A percentile compares a stretch with the other conserved stretches of the same genome.
Evolutionary conservation across 2,888 invertebrate genomes (phyloP).

Genomic region (Copidosoma aretas): DNA sequence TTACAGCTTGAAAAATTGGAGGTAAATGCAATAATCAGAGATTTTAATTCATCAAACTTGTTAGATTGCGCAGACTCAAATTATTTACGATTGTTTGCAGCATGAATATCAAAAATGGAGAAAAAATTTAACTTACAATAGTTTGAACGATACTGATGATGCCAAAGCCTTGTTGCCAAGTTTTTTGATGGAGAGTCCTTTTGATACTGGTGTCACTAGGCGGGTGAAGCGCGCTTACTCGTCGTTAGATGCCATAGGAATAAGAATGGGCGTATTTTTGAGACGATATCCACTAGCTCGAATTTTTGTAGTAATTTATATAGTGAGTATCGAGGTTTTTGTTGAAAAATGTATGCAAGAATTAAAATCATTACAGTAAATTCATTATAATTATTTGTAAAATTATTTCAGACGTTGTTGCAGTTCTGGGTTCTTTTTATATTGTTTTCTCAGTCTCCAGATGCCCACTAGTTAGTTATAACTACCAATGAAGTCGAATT

Average conservation of each 20-base stretch:
- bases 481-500: background rate
- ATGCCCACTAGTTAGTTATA: conserved; percentile 50
- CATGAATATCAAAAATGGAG: conserved; percentile 69
- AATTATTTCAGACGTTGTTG: conserved; percentile 53
- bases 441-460: conserved; percentile 58
- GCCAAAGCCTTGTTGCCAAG: conserved; percentile 73
- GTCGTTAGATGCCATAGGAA: conserved; percentile 77
- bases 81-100: too few relatives aligned
- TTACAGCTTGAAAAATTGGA: conserved; percentile 83
- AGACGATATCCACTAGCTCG: conserved; percentile 83
- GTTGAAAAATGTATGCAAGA: background rate
- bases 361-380: background rate
- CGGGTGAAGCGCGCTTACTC: conserved; percentile 80
- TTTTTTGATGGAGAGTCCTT: conserved; percentile 77
- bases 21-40: conserved; percentile 60
- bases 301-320: conserved; percentile 82
- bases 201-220: conserved; percentile 77
- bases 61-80: too few relatives aligned
- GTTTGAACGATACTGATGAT: conserved; percentile 73
- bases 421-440: conserved; percentile 60
- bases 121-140: conserved; percentile 65
- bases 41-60: background rate
- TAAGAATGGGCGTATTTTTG: conserved; percentile 79
- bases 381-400: background rate
- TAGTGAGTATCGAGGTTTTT: conserved; percentile 66